phyloP scores from a whole-genome alignment of 1,140 invertebrate species.

The Bilobella aurantiaca region DNA sequence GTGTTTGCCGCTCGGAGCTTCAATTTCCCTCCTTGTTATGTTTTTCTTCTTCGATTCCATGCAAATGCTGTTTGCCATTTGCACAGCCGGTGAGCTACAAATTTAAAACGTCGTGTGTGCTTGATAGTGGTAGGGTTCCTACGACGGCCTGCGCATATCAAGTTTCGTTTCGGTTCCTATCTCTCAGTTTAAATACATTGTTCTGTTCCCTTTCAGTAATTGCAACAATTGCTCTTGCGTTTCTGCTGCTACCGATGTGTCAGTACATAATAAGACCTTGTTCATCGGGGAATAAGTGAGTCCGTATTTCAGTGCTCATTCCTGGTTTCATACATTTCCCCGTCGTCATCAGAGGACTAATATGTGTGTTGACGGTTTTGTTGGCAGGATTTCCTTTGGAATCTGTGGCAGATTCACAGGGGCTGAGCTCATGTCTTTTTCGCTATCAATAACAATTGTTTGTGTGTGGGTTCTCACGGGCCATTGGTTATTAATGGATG shows the following conservation, averaged over 20 bases:
- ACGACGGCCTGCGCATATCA: not conserved
- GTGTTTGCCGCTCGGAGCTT: not conserved
- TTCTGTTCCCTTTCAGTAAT: constrained; percentile 65
- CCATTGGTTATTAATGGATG: constrained; percentile 96
- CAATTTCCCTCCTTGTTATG: constrained; percentile 7
- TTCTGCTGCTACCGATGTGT: constrained; percentile 90
- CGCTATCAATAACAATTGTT: constrained; percentile 81
- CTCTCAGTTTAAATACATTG: constrained; percentile 20
- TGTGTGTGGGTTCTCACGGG: constrained; percentile 94
- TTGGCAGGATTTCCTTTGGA: constrained; percentile 70
- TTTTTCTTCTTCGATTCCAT: not conserved
- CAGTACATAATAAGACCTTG: constrained; percentile 86
- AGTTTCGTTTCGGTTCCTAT: not conserved
- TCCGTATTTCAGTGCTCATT: no score
- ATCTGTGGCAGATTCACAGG: constrained; percentile 80
- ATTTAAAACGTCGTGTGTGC: no score
- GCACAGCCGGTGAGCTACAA: not conserved
- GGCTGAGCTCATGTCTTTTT: constrained; percentile 86
- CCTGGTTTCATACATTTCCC: no score
- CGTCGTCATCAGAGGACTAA: no score
- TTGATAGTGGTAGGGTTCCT: no score
- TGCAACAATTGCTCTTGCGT: constrained; percentile 89
- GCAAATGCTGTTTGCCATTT: no score
- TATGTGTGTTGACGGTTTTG: no score
- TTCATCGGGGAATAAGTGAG: constrained; percentile 66